Percentiles rank a stretch among this genome's conserved stretches.
Evolutionary conservation across 2,113 vertebrate species (phyloP).

Genomic region (Pogona vitticeps): DNA sequence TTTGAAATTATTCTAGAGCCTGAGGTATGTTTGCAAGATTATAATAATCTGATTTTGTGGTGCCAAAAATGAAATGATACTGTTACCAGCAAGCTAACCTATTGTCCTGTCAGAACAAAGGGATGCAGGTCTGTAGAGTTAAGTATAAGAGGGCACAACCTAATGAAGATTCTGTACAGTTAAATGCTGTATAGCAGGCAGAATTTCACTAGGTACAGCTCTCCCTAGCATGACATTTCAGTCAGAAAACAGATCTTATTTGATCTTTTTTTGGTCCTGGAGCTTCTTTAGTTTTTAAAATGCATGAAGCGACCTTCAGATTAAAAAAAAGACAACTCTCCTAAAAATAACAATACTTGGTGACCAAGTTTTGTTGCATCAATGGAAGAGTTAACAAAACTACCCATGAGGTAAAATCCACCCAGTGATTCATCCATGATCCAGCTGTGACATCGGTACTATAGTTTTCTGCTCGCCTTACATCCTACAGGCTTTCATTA

Average conservation of each 20-base stretch:
- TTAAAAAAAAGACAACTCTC: too few relatives aligned
- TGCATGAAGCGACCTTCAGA: not conserved
- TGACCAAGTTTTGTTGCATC: not conserved
- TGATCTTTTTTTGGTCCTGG: not conserved
- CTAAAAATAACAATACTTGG: not conserved
- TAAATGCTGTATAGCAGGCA: too few relatives aligned
- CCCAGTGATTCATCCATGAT: not conserved
- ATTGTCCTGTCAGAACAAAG: not conserved
- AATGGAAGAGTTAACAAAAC: not conserved
- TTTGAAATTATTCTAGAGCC: not conserved
- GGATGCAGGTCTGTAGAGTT: not conserved
- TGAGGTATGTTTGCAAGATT: not conserved
- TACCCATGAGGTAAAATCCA: not conserved
- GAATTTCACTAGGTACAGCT: not conserved
- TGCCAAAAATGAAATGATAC: not conserved
- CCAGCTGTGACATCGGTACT: conserved; percentile 8
- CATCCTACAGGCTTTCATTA: conserved; percentile 10
- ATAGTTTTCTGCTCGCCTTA: conserved; percentile 1
- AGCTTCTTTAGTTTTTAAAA: not conserved
- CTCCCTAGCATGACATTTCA: not conserved
- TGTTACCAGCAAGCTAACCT: not conserved
- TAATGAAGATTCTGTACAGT: not conserved
- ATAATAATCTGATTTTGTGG: not conserved
- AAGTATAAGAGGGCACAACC: not conserved
- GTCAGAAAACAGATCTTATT: not conserved